phyloP scores from a whole-genome alignment of 2,797 vertebrate genomes.

The Okamejei kenojei region DNA sequence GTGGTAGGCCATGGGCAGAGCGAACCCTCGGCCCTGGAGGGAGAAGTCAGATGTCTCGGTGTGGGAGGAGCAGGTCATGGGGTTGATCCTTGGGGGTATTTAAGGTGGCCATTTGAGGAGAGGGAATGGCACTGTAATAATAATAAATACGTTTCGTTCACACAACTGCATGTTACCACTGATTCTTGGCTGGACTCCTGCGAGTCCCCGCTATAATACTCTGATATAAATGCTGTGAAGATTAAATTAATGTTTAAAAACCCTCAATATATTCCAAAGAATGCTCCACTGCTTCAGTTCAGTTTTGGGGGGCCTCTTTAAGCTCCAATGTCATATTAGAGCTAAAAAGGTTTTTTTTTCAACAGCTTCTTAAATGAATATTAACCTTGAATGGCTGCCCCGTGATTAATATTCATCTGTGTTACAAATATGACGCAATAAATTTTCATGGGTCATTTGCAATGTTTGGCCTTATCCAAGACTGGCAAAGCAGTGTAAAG shows the following conservation, averaged over 20 bases:
- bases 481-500: background rate
- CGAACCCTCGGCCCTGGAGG: too few relatives aligned
- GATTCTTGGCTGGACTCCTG: too few relatives aligned
- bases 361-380: background rate
- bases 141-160: too few relatives aligned
- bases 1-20: too few relatives aligned
- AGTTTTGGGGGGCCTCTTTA: background rate
- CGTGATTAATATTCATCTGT: background rate
- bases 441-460: too few relatives aligned
- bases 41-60: too few relatives aligned
- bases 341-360: background rate
- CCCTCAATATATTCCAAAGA: background rate
- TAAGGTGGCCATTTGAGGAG: too few relatives aligned
- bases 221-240: background rate
- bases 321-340: background rate
- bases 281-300: background rate
- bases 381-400: background rate
- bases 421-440: background rate
- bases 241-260: background rate
- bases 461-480: background rate
- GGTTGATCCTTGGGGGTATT: too few relatives aligned
- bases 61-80: too few relatives aligned
- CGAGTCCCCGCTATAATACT: background rate
- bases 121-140: too few relatives aligned
- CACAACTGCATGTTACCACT: too few relatives aligned